phyloP scores from a whole-genome alignment of 2,797 vertebrate species.

The Chaetophractus vellerosus region DNA sequence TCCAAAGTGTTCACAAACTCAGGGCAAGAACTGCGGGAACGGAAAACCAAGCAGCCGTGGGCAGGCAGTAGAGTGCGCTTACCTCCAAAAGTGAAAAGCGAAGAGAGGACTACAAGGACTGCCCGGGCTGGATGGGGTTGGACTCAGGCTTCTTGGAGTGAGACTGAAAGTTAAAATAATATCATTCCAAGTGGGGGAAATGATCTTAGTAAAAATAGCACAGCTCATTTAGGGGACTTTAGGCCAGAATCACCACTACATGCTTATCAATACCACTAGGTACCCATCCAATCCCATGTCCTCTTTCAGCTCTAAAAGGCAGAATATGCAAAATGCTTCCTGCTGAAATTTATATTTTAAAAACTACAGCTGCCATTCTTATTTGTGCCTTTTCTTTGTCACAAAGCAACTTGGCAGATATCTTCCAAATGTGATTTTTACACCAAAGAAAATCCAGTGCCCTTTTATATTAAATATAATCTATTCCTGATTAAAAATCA shows the following conservation, averaged over 20 bases:
- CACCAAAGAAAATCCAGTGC: slow-evolving; percentile 31
- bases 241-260: slow-evolving; percentile 69
- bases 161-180: slow-evolving; percentile 99
- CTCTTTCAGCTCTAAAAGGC: slow-evolving; percentile 38
- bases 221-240: slow-evolving; percentile 76
- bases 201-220: slow-evolving; percentile 83
- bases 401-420: slow-evolving; percentile 56
- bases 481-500: slow-evolving; percentile 45
- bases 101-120: slow-evolving; percentile 99
- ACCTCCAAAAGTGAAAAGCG: slow-evolving; percentile 99
- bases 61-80: slow-evolving; percentile 92
- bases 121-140: slow-evolving; percentile 99
- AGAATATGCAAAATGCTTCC: slow-evolving; percentile 58
- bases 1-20: background rate
- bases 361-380: slow-evolving; percentile 72
- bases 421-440: background rate
- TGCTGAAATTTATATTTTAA: slow-evolving; percentile 60
- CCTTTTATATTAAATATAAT: slow-evolving; percentile 30
- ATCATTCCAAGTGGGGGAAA: slow-evolving; percentile 91
- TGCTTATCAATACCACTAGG: slow-evolving; percentile 66
- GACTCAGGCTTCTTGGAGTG: slow-evolving; percentile 99
- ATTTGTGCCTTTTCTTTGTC: slow-evolving; percentile 71
- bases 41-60: slow-evolving; percentile 79
- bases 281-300: slow-evolving; percentile 55
- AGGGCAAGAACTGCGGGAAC: background rate